Percentiles rank a stretch among this genome's conserved stretches.
Evolutionary conservation across 1,140 invertebrate species (phyloP).

Genomic region (Drosophila micromelanica): DNA sequence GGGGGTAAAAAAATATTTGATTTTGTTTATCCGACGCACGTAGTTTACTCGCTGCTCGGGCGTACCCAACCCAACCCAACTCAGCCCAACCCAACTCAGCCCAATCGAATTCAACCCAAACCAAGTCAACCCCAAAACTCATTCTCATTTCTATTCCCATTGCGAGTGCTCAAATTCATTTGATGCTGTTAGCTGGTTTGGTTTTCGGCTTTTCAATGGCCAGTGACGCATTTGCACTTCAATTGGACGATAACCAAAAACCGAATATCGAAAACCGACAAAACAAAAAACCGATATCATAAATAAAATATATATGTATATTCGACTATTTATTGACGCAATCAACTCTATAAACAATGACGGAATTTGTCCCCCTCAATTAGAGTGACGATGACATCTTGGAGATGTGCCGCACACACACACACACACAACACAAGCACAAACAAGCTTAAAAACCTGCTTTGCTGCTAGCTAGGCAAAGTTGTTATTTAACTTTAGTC

Average conservation of each 20-base stretch:
- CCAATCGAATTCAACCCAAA: too few species aligned
- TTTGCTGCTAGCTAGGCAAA: too few species aligned
- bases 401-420: neutral
- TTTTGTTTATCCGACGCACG: too few species aligned
- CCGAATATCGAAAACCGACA: neutral
- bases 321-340: conserved; percentile 26
- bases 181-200: conserved; percentile 9
- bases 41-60: too few species aligned
- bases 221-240: conserved; percentile 55
- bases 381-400: neutral
- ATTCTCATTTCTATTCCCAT: neutral
- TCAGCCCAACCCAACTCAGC: too few species aligned
- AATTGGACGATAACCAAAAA: conserved; percentile 33
- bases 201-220: conserved; percentile 5
- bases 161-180: conserved; percentile 10
- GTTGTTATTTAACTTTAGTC: too few species aligned
- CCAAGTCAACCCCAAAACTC: neutral
- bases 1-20: too few species aligned
- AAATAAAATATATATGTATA: neutral
- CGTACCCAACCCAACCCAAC: too few species aligned
- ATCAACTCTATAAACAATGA: conserved; percentile 43
- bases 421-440: too few species aligned
- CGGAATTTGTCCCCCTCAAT: conserved; percentile 21
- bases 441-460: too few species aligned
- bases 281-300: neutral